phyloP scores from a whole-genome alignment of 2,888 invertebrate species.

The Lepidochitona cinerea region DNA sequence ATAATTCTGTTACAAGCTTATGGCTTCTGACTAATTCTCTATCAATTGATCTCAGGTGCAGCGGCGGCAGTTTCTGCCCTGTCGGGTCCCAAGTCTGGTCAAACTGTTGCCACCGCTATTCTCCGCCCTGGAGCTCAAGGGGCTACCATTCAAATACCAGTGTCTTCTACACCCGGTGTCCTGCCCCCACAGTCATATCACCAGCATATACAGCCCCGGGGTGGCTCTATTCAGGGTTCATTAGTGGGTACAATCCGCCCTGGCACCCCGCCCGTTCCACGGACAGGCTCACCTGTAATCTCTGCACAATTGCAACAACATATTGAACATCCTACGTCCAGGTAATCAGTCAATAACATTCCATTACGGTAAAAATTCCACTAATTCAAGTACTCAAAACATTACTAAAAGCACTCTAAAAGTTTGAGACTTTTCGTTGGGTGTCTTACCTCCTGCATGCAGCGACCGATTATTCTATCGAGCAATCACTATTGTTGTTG shows the following conservation, averaged over 20 bases:
- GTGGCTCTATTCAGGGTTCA: neutral
- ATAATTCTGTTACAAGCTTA: no score
- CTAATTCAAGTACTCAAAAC: no score
- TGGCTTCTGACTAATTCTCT: neutral
- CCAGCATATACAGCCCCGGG: constrained; percentile 1
- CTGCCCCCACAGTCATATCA: neutral
- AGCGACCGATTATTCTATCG: no score
- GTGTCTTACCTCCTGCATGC: no score
- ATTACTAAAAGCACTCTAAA: no score
- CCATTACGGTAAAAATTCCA: no score
- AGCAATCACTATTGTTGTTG: no score
- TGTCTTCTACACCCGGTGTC: neutral
- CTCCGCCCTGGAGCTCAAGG: neutral
- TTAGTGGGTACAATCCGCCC: neutral
- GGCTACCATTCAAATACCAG: neutral
- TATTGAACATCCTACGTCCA: no score
- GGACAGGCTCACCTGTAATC: neutral
- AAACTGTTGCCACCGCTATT: neutral
- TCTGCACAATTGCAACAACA: neutral
- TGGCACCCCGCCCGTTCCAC: neutral
- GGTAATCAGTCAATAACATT: no score
- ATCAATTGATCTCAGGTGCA: neutral
- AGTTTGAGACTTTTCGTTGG: no score
- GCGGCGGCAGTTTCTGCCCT: neutral
- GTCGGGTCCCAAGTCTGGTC: neutral